Conservation (phyloP, 2,113 vertebrate species). For the Halcyon senegalensis region DNA sequence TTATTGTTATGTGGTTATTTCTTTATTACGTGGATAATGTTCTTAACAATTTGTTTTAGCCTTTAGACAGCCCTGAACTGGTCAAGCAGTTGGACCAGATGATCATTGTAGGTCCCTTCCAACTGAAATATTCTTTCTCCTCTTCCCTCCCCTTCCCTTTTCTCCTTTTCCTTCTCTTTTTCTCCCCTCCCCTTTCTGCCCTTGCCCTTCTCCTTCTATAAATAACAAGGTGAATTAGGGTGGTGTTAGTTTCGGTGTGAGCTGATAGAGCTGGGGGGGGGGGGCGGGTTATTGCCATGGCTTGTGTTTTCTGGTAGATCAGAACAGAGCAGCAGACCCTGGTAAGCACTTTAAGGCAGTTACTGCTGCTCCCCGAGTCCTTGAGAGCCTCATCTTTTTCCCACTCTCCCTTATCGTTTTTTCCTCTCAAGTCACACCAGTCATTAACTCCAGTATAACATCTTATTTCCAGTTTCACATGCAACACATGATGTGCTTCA, state of each 20-base stretch:
- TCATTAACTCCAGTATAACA: background rate
- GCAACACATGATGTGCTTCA: background rate
- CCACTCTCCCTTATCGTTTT: background rate
- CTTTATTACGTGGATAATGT: background rate
- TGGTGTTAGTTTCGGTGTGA: background rate
- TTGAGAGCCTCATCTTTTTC: background rate
- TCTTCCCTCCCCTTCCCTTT: no score
- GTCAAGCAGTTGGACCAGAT: background rate
- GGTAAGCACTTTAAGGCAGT: background rate
- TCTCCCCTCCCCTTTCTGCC: background rate
- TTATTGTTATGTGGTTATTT: background rate
- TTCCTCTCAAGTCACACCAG: background rate
- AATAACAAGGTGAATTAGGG: background rate
- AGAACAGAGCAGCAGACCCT: background rate
- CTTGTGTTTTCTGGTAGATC: background rate
- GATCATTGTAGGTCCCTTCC: background rate
- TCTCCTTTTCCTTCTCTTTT: background rate
- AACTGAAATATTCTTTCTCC: background rate
- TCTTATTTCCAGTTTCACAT: background rate
- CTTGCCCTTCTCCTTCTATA: background rate
- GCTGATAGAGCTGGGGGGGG: background rate
- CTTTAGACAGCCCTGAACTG: background rate
- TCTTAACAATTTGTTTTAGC: background rate
- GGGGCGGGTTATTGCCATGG: background rate
- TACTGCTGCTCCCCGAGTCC: background rate